These are phyloP conservation scores for Antigone vipio DNA, from an alignment of 2,113 vertebrate species.

Conservation along the genomic window DNA sequence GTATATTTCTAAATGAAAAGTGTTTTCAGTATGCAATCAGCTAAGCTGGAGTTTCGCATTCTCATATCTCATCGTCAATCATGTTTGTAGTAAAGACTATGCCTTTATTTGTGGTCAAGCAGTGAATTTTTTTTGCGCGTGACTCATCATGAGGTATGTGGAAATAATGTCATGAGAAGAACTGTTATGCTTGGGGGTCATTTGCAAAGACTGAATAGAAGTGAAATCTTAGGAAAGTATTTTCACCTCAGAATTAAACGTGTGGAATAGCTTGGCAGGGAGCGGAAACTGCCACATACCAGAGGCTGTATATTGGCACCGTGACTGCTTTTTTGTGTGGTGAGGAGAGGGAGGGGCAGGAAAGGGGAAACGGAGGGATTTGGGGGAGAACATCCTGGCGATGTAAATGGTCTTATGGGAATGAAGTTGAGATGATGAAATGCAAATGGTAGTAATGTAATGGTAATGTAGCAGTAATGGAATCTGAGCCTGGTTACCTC, in stretches of 20 bases:
- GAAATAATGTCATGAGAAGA: constrained; percentile 28
- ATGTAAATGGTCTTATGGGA: neutral
- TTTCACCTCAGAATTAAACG: constrained; percentile 30
- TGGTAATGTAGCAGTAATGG: neutral
- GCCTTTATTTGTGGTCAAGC: constrained; percentile 5
- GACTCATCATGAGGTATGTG: constrained; percentile 1
- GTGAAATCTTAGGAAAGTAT: neutral
- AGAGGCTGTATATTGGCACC: neutral
- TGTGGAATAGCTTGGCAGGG: constrained; percentile 15
- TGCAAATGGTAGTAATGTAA: neutral
- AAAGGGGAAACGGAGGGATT: neutral
- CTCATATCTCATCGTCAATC: constrained; percentile 39
- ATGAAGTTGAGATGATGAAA: neutral
- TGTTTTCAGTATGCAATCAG: constrained; percentile 1
- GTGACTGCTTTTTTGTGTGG: neutral
- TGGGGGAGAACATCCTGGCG: neutral
- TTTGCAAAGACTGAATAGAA: neutral
- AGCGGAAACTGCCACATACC: neutral
- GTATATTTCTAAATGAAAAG: neutral
- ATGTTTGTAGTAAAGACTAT: neutral
- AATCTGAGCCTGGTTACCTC: neutral
- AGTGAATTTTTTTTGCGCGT: neutral
- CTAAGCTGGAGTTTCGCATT: constrained; percentile 39
- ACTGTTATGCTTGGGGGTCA: neutral
- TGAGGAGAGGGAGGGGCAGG: neutral